Conservation (phyloP, 2,113 vertebrate genomes). For the Heterochromis multidens region DNA sequence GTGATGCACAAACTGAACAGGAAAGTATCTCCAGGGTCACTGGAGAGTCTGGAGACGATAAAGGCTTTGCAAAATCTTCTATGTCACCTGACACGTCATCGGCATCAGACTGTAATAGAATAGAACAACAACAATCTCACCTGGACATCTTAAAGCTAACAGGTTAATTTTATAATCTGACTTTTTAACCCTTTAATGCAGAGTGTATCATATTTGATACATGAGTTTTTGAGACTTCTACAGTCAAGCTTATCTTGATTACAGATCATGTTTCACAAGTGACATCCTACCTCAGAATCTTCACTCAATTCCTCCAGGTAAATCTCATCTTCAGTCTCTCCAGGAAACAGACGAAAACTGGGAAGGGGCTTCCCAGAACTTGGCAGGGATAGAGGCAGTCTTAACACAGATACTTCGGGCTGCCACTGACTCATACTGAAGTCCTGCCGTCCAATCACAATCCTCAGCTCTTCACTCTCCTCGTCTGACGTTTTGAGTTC, state of each 20-base stretch:
- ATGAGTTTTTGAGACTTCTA: too few species aligned
- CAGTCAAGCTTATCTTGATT: rapidly evolving
- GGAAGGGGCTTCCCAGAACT: not conserved
- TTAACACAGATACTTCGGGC: not conserved
- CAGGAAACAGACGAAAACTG: not conserved
- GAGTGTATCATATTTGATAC: too few species aligned
- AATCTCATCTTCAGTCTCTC: not conserved
- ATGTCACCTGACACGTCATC: not conserved
- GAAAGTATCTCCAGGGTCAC: not conserved
- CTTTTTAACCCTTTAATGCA: too few species aligned
- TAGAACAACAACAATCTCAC: not conserved
- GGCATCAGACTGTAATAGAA: not conserved
- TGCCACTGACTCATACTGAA: not conserved
- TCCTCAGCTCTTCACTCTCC: rapidly evolving
- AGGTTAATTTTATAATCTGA: not conserved
- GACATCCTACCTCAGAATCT: not conserved
- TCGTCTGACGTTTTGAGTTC: not conserved
- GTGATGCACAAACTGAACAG: not conserved
- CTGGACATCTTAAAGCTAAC: not conserved
- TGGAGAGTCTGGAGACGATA: not conserved
- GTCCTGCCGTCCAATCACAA: not conserved
- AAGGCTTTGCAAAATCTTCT: not conserved
- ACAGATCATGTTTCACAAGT: not conserved
- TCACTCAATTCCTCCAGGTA: not conserved
- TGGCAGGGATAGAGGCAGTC: not conserved